A percentile compares a stretch with the other conserved stretches of the same genome.
Conservation (phyloP, 30 jellyfish, hydroid and myxozoan species). For the Aurelia sp. region DNA sequence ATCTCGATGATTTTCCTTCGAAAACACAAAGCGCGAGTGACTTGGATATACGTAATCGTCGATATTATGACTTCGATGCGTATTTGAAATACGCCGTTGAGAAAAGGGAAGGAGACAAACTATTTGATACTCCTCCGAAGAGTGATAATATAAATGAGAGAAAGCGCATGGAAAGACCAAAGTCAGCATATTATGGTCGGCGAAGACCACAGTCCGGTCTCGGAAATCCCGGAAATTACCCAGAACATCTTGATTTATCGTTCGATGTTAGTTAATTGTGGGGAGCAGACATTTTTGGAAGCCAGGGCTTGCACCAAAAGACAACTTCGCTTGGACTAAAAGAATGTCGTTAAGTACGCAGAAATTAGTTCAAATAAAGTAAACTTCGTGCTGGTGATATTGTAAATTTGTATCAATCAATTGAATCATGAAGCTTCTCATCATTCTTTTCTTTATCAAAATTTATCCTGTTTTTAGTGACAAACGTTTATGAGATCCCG, state of each 20-base stretch:
- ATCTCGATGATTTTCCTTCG: background rate
- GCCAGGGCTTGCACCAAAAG: no score
- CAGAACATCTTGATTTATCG: constrained; percentile 3
- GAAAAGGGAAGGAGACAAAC: constrained; percentile 46
- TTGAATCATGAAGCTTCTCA: no score
- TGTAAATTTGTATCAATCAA: no score
- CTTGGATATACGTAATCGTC: background rate
- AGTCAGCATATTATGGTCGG: constrained; percentile 27
- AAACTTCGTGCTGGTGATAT: no score
- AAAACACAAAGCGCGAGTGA: background rate
- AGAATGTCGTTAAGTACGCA: no score
- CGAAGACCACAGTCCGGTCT: constrained; percentile 30
- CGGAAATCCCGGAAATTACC: background rate
- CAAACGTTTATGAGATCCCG: no score
- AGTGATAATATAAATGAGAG: constrained; percentile 13
- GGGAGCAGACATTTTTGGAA: no score
- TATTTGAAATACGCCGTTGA: constrained; percentile 30
- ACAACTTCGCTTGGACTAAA: no score
- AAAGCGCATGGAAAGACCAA: constrained; percentile 31
- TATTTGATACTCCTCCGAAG: background rate
- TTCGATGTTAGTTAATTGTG: background rate
- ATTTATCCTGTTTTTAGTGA: no score
- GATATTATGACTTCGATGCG: constrained; percentile 51
- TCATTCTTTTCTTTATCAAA: no score
- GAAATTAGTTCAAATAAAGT: no score